Base-by-base conservation (phyloP, 2,888 invertebrate species). In the Ichneumoninae sp. region DNA sequence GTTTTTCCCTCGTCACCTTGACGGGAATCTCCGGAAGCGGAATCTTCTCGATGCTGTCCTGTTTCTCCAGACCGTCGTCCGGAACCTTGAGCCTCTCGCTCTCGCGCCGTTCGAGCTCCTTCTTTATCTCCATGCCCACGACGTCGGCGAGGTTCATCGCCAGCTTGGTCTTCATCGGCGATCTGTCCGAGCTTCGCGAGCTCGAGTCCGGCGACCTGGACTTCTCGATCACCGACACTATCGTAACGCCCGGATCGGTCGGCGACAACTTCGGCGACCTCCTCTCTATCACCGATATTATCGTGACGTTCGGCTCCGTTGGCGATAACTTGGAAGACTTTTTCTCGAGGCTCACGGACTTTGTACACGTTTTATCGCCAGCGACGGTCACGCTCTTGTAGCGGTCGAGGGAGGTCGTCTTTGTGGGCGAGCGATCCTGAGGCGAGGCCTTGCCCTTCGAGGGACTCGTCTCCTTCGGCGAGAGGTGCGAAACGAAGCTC, bases 31-130 rank as follows among this genome's bases (percentile, higher is more conserved):
- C 93, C 0, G 93, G 93, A 26, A 93, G 83, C 0, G 93, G 93
- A 80, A 93, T 92, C 80, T 92, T 93, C 83, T 93, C 93, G 71
- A 93, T 93, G 68, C 92, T 93, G 81, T 93, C 93, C 84, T 93
- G 92, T 82, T 91, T 91, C 50, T 93, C 93, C 40, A 92, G 82
- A 26, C 90, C 88, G 44, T 92, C 91, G 72, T 93, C 92, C 7
- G 93, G 92, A 16, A 90, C 88, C 44, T 87, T 87, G 30, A 93
- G 77, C 19, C 86, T 91, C 79, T 92, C 92, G 74, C 87, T 90
- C 1, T 90, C 90, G 1, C 91, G 88, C 3, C 91, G 90, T 54
- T 92, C 92, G 5, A 91, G 52, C 44, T 91, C 91, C 75, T 90
- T 90, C 83, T 91, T 93, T 33, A 91, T 91, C 86, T 92, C 93